phyloP scores from a whole-genome alignment of 2,797 vertebrate genomes.

The Syncerus caffer region DNA sequence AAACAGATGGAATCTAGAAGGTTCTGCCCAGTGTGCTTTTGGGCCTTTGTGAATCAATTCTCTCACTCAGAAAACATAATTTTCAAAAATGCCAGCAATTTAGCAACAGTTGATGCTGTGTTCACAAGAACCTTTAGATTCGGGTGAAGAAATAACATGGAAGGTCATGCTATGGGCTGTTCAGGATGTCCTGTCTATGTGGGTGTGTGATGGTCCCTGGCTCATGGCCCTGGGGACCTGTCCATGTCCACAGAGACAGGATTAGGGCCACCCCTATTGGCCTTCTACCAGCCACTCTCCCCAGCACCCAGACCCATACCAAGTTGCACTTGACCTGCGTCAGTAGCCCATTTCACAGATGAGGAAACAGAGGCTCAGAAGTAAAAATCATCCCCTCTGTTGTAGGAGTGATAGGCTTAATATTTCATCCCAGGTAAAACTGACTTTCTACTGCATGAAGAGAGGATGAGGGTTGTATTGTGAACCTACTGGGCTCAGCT shows the following conservation, averaged over 20 bases:
- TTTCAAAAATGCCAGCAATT: background rate
- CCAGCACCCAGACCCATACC: accelerated
- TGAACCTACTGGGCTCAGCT: background rate
- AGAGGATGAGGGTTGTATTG: background rate
- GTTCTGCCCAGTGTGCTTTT: background rate
- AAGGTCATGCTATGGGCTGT: accelerated
- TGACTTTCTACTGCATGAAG: background rate
- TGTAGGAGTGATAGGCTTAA: background rate
- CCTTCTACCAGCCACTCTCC: background rate
- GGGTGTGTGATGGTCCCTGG: background rate
- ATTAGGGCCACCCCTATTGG: accelerated
- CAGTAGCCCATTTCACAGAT: background rate
- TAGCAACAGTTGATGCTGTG: background rate
- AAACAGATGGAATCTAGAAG: background rate
- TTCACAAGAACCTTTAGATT: background rate
- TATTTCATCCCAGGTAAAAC: background rate
- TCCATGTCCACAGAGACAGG: background rate
- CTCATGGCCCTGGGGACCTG: background rate
- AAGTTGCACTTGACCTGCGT: background rate
- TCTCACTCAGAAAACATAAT: background rate
- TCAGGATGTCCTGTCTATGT: background rate
- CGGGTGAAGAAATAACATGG: background rate
- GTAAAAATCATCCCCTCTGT: background rate
- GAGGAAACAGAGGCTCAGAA: background rate
- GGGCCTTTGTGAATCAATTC: background rate